phyloP scores from a whole-genome alignment of 2,888 invertebrate genomes.

The Nasonovia ribisnigri region DNA sequence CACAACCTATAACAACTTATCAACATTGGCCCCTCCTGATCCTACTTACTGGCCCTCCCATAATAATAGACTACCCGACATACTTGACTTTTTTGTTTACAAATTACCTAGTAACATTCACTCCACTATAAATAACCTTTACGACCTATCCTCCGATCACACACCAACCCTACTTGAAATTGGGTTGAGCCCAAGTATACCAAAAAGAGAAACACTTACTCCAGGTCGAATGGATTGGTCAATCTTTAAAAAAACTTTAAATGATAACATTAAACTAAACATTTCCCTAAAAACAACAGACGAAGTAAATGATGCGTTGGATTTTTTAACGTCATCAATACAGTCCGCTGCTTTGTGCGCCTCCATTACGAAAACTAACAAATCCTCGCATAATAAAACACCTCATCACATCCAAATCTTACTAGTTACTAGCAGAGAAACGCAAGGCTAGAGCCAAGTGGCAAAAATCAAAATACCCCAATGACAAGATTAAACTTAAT shows the following conservation, averaged over 20 bases:
- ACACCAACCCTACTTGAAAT: neutral
- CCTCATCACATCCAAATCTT: neutral
- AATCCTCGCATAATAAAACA: neutral
- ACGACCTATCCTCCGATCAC: neutral
- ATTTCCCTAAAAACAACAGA: conserved; percentile 35
- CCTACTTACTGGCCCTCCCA: conserved; percentile 19
- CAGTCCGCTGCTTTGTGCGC: neutral
- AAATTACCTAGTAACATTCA: conserved; percentile 21
- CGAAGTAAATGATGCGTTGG: neutral
- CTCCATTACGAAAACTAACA: neutral
- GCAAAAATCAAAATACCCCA: neutral
- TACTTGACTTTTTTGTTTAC: conserved; percentile 29
- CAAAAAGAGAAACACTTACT: neutral
- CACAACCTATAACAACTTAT: conserved; percentile 9
- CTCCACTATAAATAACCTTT: neutral
- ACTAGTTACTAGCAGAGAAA: conserved; percentile 17
- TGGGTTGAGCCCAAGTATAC: neutral
- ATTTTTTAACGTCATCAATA: neutral
- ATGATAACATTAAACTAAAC: neutral
- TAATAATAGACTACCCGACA: neutral
- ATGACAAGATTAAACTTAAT: conserved; percentile 25
- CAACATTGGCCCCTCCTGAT: neutral
- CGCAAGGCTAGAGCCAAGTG: too few relatives aligned
- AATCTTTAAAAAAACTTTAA: conserved; percentile 20
- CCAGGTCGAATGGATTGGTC: neutral